Evolutionary conservation across 2,888 invertebrate genomes (phyloP).

Genomic region (Meiosimyza platycephala): DNA sequence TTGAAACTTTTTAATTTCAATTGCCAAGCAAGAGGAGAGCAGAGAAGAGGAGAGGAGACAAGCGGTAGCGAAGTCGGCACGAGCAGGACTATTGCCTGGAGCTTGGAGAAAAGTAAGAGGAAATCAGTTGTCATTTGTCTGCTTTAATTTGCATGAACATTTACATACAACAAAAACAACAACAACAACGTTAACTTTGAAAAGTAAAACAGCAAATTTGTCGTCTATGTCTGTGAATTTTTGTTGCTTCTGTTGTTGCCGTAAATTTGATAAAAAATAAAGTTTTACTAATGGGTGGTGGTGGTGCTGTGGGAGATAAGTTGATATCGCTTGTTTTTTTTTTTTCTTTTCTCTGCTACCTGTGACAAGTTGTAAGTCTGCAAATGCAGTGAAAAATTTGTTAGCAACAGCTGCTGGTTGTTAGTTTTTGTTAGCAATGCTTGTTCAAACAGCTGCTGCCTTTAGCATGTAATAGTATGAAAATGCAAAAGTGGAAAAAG

Average conservation of each 20-base stretch:
- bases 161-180: neutral
- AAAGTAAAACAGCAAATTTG: constrained; percentile 16
- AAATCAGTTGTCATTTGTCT: constrained; percentile 16
- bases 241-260: constrained; percentile 11
- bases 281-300: neutral
- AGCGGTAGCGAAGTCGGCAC: too few species aligned
- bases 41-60: neutral
- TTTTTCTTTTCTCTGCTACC: neutral
- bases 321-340: neutral
- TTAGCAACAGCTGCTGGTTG: constrained; percentile 22
- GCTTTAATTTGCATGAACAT: constrained; percentile 30
- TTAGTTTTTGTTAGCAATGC: constrained; percentile 4
- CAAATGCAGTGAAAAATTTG: constrained; percentile 28
- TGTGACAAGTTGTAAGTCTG: neutral
- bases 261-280: constrained; percentile 3
- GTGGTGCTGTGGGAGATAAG: neutral
- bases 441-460: constrained; percentile 26
- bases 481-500: too few species aligned
- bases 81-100: too few species aligned
- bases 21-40: neutral
- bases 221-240: constrained; percentile 3
- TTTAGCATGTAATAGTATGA: neutral
- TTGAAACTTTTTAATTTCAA: neutral
- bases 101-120: neutral
- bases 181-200: constrained; percentile 5